Evolutionary conservation across 2,888 invertebrate species (phyloP), one percentile per base, ranked within the genome.

Genomic region (Cataglyphis rosenhaueri): DNA sequence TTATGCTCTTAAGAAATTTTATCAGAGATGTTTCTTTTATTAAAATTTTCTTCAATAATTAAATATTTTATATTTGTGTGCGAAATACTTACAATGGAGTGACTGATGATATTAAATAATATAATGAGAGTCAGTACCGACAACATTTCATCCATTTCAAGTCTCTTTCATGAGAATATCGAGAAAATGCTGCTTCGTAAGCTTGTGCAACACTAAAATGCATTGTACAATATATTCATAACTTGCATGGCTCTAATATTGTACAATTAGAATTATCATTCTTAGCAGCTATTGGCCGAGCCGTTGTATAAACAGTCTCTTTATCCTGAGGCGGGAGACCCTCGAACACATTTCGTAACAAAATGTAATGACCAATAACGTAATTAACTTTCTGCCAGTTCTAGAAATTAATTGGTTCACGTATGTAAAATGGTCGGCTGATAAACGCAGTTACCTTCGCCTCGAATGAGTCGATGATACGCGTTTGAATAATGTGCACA

Each of bases 361-460:
- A 52, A 52, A 84, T 70, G 75, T 76, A 71, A 62, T 66, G 75
- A 78, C 70, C 85, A 82, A 86, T 86, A 86, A 85, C 76, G 78
- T 73, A 79, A 81, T 85, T 85, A 85, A 81, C 66, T 76, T 66
- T 1, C 84, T 82, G 81, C 48, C 70, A 84, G 61, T 75, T 82
- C 62, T 78, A 85, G 84, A 84, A 85, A 84, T 84, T 84, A 85
- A 84, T 85, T 82, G 74, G 73, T 73, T 59, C 59, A 61, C 70
- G 61, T 74, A 57, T 76, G 64, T 66, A 75, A 79, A 83, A n/a
- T 55, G 32, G 21, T 59, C n/a, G 57, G 78, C 65, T 55, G 55
- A 38, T 75, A 66, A 83, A 41, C 55, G 64, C 62, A 62, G 18
- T 70, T 55, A 65, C 48, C 29, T 21, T 25, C 21, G 48, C 35